Base-by-base conservation (phyloP, 2,888 invertebrate species). In the Pheosia tremula region DNA sequence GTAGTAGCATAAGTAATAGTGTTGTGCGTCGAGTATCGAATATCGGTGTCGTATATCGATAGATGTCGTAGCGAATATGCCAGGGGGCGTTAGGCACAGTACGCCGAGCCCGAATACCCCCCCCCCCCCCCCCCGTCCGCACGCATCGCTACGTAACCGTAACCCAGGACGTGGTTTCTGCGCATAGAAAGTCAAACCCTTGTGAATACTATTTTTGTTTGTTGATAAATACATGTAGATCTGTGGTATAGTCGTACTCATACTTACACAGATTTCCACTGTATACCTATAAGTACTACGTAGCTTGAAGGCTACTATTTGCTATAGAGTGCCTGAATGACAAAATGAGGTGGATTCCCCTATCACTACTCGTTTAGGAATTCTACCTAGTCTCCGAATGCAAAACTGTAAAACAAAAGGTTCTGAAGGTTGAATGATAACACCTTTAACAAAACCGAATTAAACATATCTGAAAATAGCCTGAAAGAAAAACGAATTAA, bases 51-150 rank as follows among this genome's bases (percentile, higher is more conserved):
- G 67, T 53, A 60, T 75, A 71, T 61, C 76, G 65, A 65, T 69
- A 71, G n/a, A 24, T 63, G 72, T 62, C 64, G 61, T 63, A 74
- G 75, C 63, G 67, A 67, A 59, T 63, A 71, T 68, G 76, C 74
- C 76, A 68, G 68, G 66, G 69, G 62, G 62, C 66, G 72, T 75
- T 69, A 69, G 62, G 60, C 63, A 57, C 67, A 66, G 47, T 50
- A 62, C 62, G 64, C 67, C 65, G 76, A 63, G 63, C 57, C 57
- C 52, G 61, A 55, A 58, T 56, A 60, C 58, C 61, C 24, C 2
- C 0, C 24, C 0, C 66, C 55, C 59, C 58, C 61, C 24, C 2
- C 0, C 24, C 0, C 66, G 74, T 74, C 74, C 53, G 38, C 55
- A 68, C 64, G 60, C 66, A 68, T 71, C 24, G 24, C 24, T 24